Evolutionary conservation across 2,888 invertebrate species (phyloP).

Genomic region (Coleophora deauratella): DNA sequence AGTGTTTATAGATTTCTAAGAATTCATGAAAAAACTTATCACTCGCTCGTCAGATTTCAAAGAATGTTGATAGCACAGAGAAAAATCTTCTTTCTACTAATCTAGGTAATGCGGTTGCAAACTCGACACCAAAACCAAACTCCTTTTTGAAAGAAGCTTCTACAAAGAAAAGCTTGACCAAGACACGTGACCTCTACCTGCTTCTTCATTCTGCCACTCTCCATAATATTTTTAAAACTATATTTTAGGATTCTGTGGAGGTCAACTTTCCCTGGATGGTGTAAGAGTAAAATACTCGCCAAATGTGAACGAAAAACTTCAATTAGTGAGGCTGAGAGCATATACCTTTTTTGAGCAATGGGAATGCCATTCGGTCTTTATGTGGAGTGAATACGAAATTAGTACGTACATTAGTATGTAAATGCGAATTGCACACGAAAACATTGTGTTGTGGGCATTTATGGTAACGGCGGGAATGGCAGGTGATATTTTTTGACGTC

Average conservation of each 20-base stretch:
- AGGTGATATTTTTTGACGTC: no score
- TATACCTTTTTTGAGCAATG: conserved; percentile 6
- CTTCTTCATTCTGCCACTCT: conserved; percentile 1
- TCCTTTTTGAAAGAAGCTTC: conserved; percentile 6
- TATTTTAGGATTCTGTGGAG: conserved; percentile 4
- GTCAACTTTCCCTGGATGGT: conserved; percentile 8
- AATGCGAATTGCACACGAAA: not conserved
- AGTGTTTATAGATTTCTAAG: no score
- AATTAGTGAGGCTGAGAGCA: conserved; percentile 22
- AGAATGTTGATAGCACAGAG: no score
- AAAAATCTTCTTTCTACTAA: no score
- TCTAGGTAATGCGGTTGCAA: no score
- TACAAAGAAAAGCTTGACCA: conserved; percentile 8
- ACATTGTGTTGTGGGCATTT: not conserved
- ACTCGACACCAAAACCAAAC: no score
- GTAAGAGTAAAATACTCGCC: conserved; percentile 9
- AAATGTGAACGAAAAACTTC: conserved; percentile 24
- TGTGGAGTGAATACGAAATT: conserved; percentile 10
- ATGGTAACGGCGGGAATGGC: no score
- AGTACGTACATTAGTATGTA: conserved; percentile 4
- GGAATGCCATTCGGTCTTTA: conserved; percentile 6
- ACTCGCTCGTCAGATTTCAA: no score
- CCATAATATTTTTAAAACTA: conserved; percentile 1
- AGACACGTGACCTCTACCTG: conserved; percentile 6
- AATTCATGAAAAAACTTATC: no score